These are phyloP conservation scores for Gracilinanus agilis DNA, from an alignment of 2,113 vertebrate species.

Conservation along the genomic window DNA sequence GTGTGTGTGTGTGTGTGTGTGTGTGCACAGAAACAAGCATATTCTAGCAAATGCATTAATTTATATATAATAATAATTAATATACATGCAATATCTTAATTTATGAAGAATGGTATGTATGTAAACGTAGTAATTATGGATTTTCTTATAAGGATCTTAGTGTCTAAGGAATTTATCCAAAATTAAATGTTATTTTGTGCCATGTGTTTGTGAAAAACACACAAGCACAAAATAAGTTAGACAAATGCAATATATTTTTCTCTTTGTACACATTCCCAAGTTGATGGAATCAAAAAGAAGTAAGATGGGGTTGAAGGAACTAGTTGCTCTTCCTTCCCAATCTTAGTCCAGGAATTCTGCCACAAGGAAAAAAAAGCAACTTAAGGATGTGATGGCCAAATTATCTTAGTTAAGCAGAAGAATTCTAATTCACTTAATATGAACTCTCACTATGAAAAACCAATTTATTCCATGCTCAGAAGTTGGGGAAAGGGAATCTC, in stretches of 20 bases:
- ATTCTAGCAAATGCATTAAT: background rate
- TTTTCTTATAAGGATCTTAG: background rate
- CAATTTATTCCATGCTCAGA: background rate
- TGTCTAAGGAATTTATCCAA: background rate
- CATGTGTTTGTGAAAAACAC: background rate
- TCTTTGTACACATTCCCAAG: background rate
- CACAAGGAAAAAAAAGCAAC: background rate
- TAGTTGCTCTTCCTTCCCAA: background rate
- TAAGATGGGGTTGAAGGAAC: background rate
- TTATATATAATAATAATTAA: background rate
- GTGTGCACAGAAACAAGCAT: background rate
- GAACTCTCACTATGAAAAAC: background rate
- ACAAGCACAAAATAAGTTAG: background rate
- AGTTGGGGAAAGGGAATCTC: background rate
- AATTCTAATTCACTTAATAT: background rate
- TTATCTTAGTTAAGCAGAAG: background rate
- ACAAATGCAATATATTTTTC: background rate
- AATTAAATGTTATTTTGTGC: background rate
- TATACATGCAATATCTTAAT: background rate
- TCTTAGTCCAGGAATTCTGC: background rate
- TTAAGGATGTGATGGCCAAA: background rate
- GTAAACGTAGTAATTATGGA: background rate
- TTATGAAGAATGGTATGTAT: background rate
- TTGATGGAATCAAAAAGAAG: background rate
- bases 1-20: background rate